Percentiles rank a stretch among this genome's conserved stretches.
Conservation (phyloP, 2,888 invertebrate species). For the Drosophila cognata region DNA sequence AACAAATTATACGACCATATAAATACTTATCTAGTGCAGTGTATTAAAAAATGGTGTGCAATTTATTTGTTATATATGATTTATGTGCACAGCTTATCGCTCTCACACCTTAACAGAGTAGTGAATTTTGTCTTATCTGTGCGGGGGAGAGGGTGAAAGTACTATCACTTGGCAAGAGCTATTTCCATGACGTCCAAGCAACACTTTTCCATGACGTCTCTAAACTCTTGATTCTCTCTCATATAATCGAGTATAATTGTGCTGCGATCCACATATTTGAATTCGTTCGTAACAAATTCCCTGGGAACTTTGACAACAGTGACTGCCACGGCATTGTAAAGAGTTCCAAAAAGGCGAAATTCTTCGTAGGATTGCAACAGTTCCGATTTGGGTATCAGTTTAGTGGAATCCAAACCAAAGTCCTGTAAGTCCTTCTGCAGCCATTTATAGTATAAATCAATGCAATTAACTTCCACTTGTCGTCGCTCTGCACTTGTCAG, state of each 20-base stretch:
- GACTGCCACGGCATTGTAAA: constrained; percentile 70
- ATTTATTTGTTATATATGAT: not conserved
- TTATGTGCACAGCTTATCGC: constrained; percentile 28
- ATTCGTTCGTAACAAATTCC: constrained; percentile 68
- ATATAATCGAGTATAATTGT: constrained; percentile 44
- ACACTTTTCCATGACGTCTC: constrained; percentile 47
- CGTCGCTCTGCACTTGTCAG: constrained; percentile 39
- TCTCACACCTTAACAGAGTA: not conserved
- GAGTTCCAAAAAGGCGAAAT: constrained; percentile 67
- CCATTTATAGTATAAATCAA: constrained; percentile 71
- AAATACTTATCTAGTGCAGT: not conserved
- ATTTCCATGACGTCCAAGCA: constrained; percentile 56
- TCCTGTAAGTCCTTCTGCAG: constrained; percentile 73
- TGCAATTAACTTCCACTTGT: constrained; percentile 48
- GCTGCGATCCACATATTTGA: constrained; percentile 66
- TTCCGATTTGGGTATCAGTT: constrained; percentile 51
- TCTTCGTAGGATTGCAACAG: constrained; percentile 73
- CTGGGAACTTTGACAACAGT: constrained; percentile 73
- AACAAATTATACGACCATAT: not conserved
- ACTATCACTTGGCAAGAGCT: constrained; percentile 36
- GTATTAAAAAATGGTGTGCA: not conserved
- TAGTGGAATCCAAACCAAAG: constrained; percentile 61
- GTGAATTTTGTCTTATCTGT: constrained; percentile 4
- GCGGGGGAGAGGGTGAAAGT: not conserved
- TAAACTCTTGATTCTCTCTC: constrained; percentile 51